Evolutionary conservation across 2,888 invertebrate genomes (phyloP).

Genomic region (Argynnis bischoffii): DNA sequence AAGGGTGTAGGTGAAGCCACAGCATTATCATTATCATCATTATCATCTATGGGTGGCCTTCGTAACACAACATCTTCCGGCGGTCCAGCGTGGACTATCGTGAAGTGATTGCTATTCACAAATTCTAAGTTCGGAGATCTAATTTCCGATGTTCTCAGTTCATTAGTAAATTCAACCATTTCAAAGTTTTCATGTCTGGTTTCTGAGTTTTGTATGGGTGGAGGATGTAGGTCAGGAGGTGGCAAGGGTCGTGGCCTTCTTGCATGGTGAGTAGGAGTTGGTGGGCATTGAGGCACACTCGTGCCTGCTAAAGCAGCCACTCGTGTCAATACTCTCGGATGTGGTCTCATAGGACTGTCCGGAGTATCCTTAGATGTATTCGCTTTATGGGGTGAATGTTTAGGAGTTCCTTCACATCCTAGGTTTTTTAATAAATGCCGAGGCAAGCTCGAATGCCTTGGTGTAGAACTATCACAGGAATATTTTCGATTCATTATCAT

Average conservation of each 20-base stretch:
- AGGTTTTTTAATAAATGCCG: conserved; percentile 71
- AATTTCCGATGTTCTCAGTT: conserved; percentile 77
- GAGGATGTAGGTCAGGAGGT: conserved; percentile 80
- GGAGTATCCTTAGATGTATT: conserved; percentile 47
- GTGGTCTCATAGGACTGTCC: conserved; percentile 80
- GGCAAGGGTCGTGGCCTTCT: conserved; percentile 84
- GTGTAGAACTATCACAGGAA: conserved; percentile 70
- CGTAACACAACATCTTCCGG: conserved; percentile 77
- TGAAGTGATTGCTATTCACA: conserved; percentile 81
- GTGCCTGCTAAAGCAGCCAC: conserved; percentile 82
- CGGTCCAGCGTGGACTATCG: conserved; percentile 77
- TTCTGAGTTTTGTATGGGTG: conserved; percentile 71
- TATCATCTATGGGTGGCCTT: conserved; percentile 68
- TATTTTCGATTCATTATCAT: conserved; percentile 73
- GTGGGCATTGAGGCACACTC: conserved; percentile 88
- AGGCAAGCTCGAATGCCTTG: conserved; percentile 75
- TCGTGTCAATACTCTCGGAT: conserved; percentile 84
- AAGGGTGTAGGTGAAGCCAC: conserved; percentile 84
- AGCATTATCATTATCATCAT: conserved; percentile 72
- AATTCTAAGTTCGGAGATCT: conserved; percentile 81
- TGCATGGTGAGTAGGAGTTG: conserved; percentile 94
- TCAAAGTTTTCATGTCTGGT: conserved; percentile 68
- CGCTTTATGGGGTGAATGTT: conserved; percentile 67
- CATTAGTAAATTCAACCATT: conserved; percentile 76
- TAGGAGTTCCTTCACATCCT: conserved; percentile 70